Evolutionary conservation across 2,888 invertebrate genomes (phyloP), one percentile per base, ranked within the genome.

Genomic region (Masnerella sp.): DNA sequence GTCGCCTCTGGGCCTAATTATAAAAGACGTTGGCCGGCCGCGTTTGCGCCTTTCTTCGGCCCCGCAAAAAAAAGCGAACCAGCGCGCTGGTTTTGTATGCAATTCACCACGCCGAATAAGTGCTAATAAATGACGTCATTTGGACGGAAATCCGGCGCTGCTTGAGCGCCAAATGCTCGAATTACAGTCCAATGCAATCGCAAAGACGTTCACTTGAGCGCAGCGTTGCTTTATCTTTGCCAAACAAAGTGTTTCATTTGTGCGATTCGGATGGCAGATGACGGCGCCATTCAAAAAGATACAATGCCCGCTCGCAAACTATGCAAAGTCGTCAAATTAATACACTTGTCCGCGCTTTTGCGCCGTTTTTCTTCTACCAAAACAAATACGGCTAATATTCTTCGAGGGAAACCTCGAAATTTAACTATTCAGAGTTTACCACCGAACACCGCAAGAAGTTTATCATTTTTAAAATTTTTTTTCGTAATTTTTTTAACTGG

Each of bases 1-100:
- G 82, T 84, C 80, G 84, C 86, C 84, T 78, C 79, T 80, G 84
- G 85, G 85, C 85, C 83, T 86, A 87, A 86, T 87, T 86, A 87
- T 84, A 84, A 85, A 84, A 82, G 79, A 76, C 45, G 45, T 47
- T 56, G 30, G 20, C 40, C 56, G 11, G 43, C 20, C 8, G 9
- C 20, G 36, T 17, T 34, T 25, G 8, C 8, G 9, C 25, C 34
- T 25, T 12, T 11, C 36, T 17, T 11, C n/a, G n/a, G n/a, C n/a
- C 18, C 12, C 43, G 14, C 43, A 11, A 59, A 42, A 72, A 61
- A 71, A 71, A 64, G 51, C 43, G 49, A 71, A 65, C 64, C 12
- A 22, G 32, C 36, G 38, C 36, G 56, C 54, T 74, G 45, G 68
- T 36, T 58, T 45, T 52, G 59, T 22, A 49, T 30, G 40, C 69